phyloP scores from a whole-genome alignment of 2,888 invertebrate species.

The Athetis lepigone region DNA sequence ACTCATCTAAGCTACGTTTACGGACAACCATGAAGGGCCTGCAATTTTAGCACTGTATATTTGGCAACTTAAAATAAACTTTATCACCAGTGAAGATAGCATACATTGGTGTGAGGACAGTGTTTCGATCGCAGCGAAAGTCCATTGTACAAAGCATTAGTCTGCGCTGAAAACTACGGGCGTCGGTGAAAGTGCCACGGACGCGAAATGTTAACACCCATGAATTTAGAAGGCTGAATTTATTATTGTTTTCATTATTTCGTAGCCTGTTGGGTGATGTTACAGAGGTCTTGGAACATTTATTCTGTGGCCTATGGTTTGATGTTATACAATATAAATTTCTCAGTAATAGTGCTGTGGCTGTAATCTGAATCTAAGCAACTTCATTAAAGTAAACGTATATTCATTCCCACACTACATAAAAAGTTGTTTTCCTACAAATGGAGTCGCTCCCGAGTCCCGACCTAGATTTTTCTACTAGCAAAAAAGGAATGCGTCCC shows the following conservation, averaged over 20 bases:
- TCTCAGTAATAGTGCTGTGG: neutral
- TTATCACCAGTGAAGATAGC: constrained; percentile 65
- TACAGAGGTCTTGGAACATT: neutral
- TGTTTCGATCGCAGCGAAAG: constrained; percentile 75
- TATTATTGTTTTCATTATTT: constrained; percentile 50
- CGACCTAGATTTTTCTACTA: constrained; percentile 35
- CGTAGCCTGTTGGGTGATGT: constrained; percentile 5
- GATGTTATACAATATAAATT: no score
- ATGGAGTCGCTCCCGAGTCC: constrained; percentile 13
- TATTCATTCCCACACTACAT: constrained; percentile 7
- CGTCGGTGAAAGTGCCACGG: constrained; percentile 75
- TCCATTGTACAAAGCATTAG: constrained; percentile 68
- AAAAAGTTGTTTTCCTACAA: constrained; percentile 16
- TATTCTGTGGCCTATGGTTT: neutral
- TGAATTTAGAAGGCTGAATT: constrained; percentile 62
- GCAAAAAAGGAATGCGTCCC: constrained; percentile 32
- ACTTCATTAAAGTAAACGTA: neutral
- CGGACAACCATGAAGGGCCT: constrained; percentile 78
- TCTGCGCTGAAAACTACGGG: constrained; percentile 75
- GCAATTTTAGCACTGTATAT: constrained; percentile 75
- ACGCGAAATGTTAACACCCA: constrained; percentile 67
- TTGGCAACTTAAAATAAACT: constrained; percentile 70
- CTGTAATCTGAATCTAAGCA: neutral
- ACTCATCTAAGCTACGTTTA: constrained; percentile 73
- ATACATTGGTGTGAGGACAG: constrained; percentile 57